Percentiles rank a stretch among this genome's conserved stretches.
Evolutionary conservation across 1,140 invertebrate genomes (phyloP).

Genomic region (Aplysia californica): DNA sequence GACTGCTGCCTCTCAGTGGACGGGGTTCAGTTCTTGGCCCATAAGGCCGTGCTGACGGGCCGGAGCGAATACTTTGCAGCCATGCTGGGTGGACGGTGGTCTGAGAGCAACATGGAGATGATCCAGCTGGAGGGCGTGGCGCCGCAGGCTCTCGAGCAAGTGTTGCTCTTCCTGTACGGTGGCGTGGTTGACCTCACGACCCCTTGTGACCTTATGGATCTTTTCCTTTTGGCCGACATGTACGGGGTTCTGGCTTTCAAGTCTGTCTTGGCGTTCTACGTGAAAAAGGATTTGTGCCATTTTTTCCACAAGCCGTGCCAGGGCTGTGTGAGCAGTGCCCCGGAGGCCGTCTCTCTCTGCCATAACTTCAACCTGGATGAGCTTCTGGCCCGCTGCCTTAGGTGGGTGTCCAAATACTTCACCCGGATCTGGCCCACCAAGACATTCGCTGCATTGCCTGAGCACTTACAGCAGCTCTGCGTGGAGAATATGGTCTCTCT

Average conservation of each 20-base stretch:
- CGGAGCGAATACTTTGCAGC: constrained; percentile 92
- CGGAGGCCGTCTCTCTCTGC: constrained; percentile 85
- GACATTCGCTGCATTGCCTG: constrained; percentile 82
- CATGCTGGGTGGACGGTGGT: constrained; percentile 85
- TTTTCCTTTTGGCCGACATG: constrained; percentile 88
- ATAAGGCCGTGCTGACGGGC: constrained; percentile 87
- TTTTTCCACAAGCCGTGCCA: constrained; percentile 87
- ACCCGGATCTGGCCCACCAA: constrained; percentile 87
- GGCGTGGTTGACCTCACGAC: constrained; percentile 87
- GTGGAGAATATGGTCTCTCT: constrained; percentile 77
- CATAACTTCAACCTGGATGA: constrained; percentile 88
- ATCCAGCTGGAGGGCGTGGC: constrained; percentile 86
- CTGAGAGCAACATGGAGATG: constrained; percentile 82
- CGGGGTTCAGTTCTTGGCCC: constrained; percentile 82
- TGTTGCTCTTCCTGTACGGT: constrained; percentile 91
- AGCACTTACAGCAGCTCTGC: constrained; percentile 84
- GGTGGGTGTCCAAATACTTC: constrained; percentile 88
- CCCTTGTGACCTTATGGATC: constrained; percentile 84
- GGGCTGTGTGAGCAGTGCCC: constrained; percentile 80
- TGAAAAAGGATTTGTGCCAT: constrained; percentile 91
- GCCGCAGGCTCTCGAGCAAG: constrained; percentile 86
- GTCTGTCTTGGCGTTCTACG: constrained; percentile 86
- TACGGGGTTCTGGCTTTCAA: constrained; percentile 88
- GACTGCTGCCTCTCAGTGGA: constrained; percentile 81
- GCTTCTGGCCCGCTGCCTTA: constrained; percentile 83